Evolutionary conservation across 2,888 invertebrate species (phyloP).

Genomic region (Mesorhabditis belari): DNA sequence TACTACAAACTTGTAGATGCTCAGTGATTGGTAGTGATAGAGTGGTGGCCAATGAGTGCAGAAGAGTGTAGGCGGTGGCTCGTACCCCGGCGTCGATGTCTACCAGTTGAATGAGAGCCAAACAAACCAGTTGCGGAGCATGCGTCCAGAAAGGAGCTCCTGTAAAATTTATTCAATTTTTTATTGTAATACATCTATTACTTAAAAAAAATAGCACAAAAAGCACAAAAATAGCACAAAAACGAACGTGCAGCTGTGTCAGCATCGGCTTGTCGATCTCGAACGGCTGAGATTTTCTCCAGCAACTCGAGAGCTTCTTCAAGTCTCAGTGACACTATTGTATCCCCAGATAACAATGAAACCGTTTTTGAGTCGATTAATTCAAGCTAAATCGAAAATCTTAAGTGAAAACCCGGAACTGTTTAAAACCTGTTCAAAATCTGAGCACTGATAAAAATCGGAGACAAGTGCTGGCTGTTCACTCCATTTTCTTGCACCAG

Average conservation of each 20-base stretch:
- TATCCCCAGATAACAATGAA: background rate
- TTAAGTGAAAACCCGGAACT: background rate
- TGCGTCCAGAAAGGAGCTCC: conserved; percentile 10
- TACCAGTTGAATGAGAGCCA: conserved; percentile 17
- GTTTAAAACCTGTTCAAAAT: conserved; percentile 12
- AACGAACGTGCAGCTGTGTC: conserved; percentile 5
- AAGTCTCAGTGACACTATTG: conserved; percentile 9
- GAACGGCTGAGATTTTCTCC: conserved; percentile 8
- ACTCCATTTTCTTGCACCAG: conserved; percentile 11
- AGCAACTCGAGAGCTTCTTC: conserved; percentile 9
- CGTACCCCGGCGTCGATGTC: conserved; percentile 17
- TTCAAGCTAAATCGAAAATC: conserved; percentile 9
- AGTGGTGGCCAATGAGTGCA: conserved; percentile 8
- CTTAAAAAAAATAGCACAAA: too few relatives aligned
- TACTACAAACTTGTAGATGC: conserved; percentile 4
- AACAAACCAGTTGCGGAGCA: conserved; percentile 13
- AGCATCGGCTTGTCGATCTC: conserved; percentile 8
- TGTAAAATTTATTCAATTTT: conserved; percentile 1
- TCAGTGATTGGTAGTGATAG: conserved; percentile 9
- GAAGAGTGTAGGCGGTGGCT: conserved; percentile 16
- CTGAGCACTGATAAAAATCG: conserved; percentile 15
- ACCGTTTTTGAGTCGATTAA: conserved; percentile 2
- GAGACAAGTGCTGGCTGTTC: conserved; percentile 7
- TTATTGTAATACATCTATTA: background rate
- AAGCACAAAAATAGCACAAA: too few relatives aligned